These are phyloP conservation scores for Drosophila kokeensis DNA, from an alignment of 2,888 invertebrate species.

Conservation along the genomic window DNA sequence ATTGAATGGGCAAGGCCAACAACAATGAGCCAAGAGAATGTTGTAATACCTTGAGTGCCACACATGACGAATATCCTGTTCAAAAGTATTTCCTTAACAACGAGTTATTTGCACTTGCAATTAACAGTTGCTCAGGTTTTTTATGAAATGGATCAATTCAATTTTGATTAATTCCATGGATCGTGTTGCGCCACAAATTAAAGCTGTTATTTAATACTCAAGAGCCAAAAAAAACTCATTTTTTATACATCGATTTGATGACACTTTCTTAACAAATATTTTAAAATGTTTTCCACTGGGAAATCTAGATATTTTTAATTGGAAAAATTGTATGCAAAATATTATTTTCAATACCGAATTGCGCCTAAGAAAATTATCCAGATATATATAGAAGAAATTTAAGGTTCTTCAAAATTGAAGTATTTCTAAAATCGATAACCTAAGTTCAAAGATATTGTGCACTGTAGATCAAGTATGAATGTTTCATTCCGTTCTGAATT, in stretches of 20 bases:
- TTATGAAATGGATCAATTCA: background rate
- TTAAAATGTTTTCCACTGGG: background rate
- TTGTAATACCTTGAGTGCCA: constrained; percentile 18
- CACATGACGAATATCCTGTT: constrained; percentile 30
- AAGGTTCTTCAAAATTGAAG: background rate
- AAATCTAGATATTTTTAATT: background rate
- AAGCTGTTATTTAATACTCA: background rate
- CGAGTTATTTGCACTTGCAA: constrained; percentile 16
- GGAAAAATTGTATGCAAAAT: background rate
- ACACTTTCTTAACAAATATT: background rate
- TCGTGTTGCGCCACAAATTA: background rate
- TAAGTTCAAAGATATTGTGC: too few relatives aligned
- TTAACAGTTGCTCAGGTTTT: background rate
- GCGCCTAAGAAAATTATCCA: background rate
- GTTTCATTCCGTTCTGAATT: background rate
- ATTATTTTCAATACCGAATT: background rate
- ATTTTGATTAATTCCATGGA: background rate
- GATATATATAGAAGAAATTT: background rate
- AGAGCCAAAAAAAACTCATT: background rate
- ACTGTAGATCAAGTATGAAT: background rate
- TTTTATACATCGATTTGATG: background rate
- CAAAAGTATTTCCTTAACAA: constrained; percentile 5
- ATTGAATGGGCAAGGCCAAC: constrained; percentile 37
- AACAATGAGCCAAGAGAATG: constrained; percentile 33
- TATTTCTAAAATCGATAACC: background rate